Conservation (phyloP, 2,797 vertebrate species). For the Pitangus sulphuratus region DNA sequence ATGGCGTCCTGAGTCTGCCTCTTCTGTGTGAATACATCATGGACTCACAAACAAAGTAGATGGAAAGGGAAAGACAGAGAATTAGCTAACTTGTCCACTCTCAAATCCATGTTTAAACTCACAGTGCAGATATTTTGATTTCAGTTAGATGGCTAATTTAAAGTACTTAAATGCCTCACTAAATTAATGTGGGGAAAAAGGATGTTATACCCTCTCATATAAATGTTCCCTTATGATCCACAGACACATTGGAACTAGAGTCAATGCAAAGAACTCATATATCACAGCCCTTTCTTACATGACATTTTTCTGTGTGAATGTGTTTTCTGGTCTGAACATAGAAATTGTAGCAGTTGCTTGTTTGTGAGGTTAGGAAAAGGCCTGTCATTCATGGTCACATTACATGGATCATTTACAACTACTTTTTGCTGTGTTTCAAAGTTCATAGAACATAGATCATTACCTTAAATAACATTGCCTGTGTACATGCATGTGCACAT, state of each 20-base stretch:
- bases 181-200: neutral
- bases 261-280: neutral
- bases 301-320: neutral
- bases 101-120: neutral
- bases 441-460: neutral
- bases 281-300: neutral
- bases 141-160: neutral
- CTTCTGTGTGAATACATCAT: neutral
- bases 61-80: neutral
- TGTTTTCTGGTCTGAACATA: neutral
- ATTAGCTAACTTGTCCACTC: neutral
- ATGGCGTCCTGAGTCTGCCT: neutral
- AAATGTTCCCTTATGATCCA: neutral
- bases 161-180: neutral
- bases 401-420: neutral
- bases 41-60: neutral
- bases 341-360: neutral
- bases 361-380: neutral
- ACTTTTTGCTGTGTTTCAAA: neutral
- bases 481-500: neutral
- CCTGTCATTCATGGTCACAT: neutral
- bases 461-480: neutral
- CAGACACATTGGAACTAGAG: neutral
- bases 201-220: neutral
- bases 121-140: neutral